Evolutionary conservation across 2,113 vertebrate species (phyloP).

Genomic region (Fregetta grallaria): DNA sequence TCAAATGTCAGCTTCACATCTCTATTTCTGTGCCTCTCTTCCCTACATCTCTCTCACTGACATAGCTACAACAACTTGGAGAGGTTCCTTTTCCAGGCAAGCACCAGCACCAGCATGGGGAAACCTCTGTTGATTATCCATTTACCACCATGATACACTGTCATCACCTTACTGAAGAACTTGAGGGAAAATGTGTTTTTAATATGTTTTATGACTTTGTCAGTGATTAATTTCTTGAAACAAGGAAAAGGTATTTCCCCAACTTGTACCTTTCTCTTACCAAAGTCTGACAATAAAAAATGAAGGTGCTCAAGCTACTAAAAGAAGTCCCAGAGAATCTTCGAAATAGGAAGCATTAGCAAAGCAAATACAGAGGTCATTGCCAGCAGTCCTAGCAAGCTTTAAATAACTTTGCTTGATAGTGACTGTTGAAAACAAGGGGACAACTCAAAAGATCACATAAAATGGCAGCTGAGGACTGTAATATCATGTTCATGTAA

Average conservation of each 20-base stretch:
- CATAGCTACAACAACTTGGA: background rate
- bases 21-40: background rate
- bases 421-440: background rate
- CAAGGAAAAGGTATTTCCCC: background rate
- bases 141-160: background rate
- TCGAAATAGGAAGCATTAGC: background rate
- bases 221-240: background rate
- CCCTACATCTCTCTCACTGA: background rate
- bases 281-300: background rate
- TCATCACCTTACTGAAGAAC: background rate
- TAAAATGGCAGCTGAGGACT: background rate
- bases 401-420: background rate
- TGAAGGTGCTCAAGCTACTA: background rate
- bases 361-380: background rate
- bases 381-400: background rate
- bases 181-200: background rate
- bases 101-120: fast-evolving
- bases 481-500: background rate
- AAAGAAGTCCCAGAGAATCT: background rate
- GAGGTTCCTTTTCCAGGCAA: background rate
- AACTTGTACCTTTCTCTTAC: background rate
- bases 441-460: background rate
- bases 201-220: background rate
- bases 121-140: background rate
- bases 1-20: background rate